These are phyloP conservation scores for Pogonognathellus flavescens DNA, from an alignment of 1,140 invertebrate species.

Conservation along the genomic window DNA sequence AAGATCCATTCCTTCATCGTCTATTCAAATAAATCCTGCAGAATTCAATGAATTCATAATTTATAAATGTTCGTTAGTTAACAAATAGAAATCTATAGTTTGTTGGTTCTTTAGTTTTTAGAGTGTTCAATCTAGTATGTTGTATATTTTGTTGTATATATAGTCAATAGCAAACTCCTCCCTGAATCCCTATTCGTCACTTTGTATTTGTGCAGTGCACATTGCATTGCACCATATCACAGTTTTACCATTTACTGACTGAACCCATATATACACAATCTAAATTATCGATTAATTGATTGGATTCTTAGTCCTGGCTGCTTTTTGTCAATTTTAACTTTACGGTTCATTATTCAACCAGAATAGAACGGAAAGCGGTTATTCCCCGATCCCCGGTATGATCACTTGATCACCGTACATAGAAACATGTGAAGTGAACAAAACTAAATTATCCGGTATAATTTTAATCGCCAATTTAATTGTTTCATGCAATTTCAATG, in stretches of 20 bases:
- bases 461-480: too few species aligned
- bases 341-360: not conserved
- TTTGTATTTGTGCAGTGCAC: conserved; percentile 47
- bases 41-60: not conserved
- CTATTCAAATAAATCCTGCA: not conserved
- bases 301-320: conserved; percentile 8
- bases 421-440: too few species aligned
- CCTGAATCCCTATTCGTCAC: conserved; percentile 40
- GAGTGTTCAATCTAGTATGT: conserved; percentile 16
- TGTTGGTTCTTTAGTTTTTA: conserved; percentile 3
- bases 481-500: too few species aligned
- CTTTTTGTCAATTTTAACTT: conserved; percentile 24
- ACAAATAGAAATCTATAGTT: not conserved
- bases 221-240: conserved; percentile 49
- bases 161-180: conserved; percentile 33
- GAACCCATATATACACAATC: conserved; percentile 41
- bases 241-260: not conserved
- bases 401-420: too few species aligned
- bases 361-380: too few species aligned
- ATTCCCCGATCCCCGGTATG: too few species aligned
- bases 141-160: not conserved
- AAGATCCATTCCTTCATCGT: too few species aligned
- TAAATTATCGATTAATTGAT: conserved; percentile 49
- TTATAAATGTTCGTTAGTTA: not conserved
- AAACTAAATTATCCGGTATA: too few species aligned